Evolutionary conservation across 2,888 invertebrate genomes (phyloP).

Genomic region (Agrochola circellaris): DNA sequence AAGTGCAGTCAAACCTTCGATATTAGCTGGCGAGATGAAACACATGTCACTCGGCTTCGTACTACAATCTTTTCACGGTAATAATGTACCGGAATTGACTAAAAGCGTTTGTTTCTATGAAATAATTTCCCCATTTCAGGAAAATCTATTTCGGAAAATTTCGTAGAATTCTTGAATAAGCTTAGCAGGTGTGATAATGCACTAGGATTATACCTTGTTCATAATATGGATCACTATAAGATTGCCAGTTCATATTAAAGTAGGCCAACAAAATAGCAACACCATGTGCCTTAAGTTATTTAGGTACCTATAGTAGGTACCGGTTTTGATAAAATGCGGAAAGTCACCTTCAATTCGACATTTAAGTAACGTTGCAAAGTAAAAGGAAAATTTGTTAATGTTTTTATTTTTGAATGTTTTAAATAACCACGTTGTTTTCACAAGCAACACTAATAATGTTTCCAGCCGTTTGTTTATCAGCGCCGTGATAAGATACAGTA

Average conservation of each 20-base stretch:
- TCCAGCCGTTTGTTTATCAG: conserved; percentile 83
- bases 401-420: conserved; percentile 66
- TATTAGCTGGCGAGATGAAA: conserved; percentile 56
- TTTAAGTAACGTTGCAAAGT: conserved; percentile 49
- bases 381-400: conserved; percentile 67
- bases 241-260: neutral
- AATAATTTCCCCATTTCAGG: neutral
- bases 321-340: conserved; percentile 45
- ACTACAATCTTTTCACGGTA: conserved; percentile 48
- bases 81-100: neutral
- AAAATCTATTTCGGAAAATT: neutral
- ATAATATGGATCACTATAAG: neutral
- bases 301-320: conserved; percentile 13
- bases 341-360: conserved; percentile 42
- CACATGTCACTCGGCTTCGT: conserved; percentile 35
- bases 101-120: conserved; percentile 1
- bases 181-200: neutral
- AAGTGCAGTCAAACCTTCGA: conserved; percentile 86
- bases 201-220: neutral
- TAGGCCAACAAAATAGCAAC: conserved; percentile 30
- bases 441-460: conserved; percentile 81
- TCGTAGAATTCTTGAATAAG: neutral
- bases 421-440: conserved; percentile 76
- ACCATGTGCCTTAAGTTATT: conserved; percentile 6
- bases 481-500: conserved; percentile 85